Percentiles rank a stretch among this genome's conserved stretches.
Evolutionary conservation across 1,140 invertebrate species (phyloP).

Genomic region (Archegozetes longisetosus): DNA sequence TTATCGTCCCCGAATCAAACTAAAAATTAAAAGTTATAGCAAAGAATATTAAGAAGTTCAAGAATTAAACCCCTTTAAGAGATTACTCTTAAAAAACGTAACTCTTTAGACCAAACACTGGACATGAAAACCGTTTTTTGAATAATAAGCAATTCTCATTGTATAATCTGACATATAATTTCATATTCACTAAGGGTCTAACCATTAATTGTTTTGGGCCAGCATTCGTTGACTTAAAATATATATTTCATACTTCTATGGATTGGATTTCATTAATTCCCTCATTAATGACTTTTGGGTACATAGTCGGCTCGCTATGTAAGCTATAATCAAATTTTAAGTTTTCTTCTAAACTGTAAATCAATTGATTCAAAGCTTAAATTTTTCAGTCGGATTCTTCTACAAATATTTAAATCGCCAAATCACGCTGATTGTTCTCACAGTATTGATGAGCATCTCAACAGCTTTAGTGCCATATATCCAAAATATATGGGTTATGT

Average conservation of each 20-base stretch:
- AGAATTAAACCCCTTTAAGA: too few species aligned
- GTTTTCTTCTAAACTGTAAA: neutral
- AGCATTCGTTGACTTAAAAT: neutral
- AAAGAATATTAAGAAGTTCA: too few species aligned
- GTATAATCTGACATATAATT: too few species aligned
- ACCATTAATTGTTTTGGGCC: neutral
- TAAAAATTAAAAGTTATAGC: too few species aligned
- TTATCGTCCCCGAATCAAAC: too few species aligned
- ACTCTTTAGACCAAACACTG: too few species aligned
- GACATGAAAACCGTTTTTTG: too few species aligned
- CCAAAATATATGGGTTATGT: neutral
- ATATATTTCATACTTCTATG: neutral
- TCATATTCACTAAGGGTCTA: neutral
- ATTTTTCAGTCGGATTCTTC: neutral
- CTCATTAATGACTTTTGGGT: neutral
- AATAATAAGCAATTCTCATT: too few species aligned
- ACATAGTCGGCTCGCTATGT: neutral
- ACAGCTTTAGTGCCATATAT: constrained; percentile 1
- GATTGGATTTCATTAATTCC: neutral
- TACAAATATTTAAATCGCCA: constrained; percentile 13
- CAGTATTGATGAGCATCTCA: neutral
- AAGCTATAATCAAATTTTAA: neutral
- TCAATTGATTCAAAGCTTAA: neutral
- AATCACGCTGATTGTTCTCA: neutral
- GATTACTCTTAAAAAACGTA: too few species aligned